These are phyloP conservation scores for Helleia helle DNA, from an alignment of 2,888 invertebrate species.

Conservation along the genomic window DNA sequence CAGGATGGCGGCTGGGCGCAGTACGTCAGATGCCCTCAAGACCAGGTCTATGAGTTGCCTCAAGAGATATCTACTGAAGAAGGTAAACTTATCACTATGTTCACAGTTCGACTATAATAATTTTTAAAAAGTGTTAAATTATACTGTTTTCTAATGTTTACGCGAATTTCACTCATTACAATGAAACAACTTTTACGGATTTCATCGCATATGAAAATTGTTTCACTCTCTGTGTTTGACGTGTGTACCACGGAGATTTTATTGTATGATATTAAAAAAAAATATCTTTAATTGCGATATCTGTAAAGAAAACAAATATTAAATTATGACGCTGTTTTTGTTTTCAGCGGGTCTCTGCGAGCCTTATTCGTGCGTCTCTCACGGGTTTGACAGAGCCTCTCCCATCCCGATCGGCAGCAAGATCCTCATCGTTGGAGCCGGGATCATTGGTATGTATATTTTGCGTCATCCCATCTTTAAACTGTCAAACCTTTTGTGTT, in stretches of 20 bases:
- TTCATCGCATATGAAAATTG: no score
- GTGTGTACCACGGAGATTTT: no score
- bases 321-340: no score
- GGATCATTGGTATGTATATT: conserved; percentile 76
- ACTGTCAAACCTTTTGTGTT: background rate
- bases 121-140: no score
- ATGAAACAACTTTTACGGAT: no score
- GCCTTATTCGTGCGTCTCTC: conserved; percentile 80
- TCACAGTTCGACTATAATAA: no score
- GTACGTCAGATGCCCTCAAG: conserved; percentile 74
- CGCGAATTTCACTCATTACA: no score
- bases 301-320: no score
- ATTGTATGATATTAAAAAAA: no score
- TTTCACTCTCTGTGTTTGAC: no score
- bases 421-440: conserved; percentile 79
- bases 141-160: no score
- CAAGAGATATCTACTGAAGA: conserved; percentile 71
- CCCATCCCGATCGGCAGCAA: conserved; percentile 76
- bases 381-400: conserved; percentile 77
- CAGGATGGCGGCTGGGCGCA: conserved; percentile 81
- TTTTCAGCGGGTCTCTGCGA: conserved; percentile 76
- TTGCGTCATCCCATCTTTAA: background rate
- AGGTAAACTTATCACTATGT: conserved; percentile 65
- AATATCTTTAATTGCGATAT: no score
- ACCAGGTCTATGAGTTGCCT: conserved; percentile 75